Evolutionary conservation across 2,797 vertebrate genomes (phyloP).

Genomic region (Mormyrops boulengeri): DNA sequence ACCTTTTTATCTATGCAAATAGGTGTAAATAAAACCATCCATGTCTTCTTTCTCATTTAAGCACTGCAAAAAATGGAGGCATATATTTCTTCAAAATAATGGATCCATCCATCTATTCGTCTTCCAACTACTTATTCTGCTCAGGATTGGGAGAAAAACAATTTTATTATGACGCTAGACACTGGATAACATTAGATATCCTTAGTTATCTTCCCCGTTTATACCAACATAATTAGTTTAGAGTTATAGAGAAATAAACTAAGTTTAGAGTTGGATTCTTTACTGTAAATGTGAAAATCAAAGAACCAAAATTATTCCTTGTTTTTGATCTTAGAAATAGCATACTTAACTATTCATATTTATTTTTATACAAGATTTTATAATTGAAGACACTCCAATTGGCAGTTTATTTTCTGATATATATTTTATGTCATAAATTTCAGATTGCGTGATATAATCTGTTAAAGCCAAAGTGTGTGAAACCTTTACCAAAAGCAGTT

Average conservation of each 20-base stretch:
- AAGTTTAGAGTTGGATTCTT: neutral
- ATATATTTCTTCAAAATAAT: neutral
- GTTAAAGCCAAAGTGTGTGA: neutral
- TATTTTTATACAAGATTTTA: neutral
- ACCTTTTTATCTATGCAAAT: neutral
- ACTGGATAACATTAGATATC: neutral
- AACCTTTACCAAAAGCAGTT: neutral
- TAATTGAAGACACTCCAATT: neutral
- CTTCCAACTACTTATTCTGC: neutral
- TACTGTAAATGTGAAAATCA: neutral
- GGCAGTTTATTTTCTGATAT: neutral
- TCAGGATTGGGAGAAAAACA: neutral
- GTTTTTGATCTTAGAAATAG: neutral
- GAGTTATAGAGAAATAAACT: neutral
- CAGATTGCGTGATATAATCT: neutral
- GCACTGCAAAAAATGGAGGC: neutral
- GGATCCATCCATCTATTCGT: neutral
- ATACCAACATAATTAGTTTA: neutral
- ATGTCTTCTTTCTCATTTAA: neutral
- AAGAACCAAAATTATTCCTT: neutral
- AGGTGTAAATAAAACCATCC: neutral
- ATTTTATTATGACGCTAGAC: neutral
- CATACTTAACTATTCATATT: neutral
- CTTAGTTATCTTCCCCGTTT: neutral
- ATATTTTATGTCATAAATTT: neutral